A percentile compares a stretch with the other conserved stretches of the same genome.
Conservation (phyloP, 2,113 vertebrate genomes). For the Micronycteris hirsuta region DNA sequence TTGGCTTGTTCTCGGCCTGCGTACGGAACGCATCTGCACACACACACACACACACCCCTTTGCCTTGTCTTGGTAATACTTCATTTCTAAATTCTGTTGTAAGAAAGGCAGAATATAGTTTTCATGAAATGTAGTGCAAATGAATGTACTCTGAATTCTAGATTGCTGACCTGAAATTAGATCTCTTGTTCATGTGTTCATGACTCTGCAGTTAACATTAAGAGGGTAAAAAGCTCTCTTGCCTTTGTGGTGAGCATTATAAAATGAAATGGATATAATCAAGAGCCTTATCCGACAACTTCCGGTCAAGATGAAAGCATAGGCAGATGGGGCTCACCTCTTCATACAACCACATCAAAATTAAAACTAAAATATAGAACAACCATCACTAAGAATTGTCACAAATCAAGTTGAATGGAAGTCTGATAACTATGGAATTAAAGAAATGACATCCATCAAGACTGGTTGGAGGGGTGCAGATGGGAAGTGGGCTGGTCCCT, state of each 20-base stretch:
- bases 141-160: background rate
- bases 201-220: background rate
- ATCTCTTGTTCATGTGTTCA: background rate
- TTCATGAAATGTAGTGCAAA: background rate
- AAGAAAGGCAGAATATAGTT: background rate
- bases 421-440: too few relatives aligned
- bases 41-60: background rate
- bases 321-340: too few relatives aligned
- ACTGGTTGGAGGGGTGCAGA: too few relatives aligned
- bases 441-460: too few relatives aligned
- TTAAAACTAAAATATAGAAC: too few relatives aligned
- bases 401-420: too few relatives aligned
- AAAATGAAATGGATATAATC: background rate
- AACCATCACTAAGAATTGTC: too few relatives aligned
- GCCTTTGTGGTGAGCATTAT: background rate
- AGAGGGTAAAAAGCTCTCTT: background rate
- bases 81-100: background rate
- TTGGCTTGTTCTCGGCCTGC: background rate
- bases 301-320: too few relatives aligned
- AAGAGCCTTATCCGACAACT: background rate
- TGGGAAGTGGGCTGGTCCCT: too few relatives aligned
- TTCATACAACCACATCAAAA: too few relatives aligned
- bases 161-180: background rate
- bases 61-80: background rate
- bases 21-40: background rate